These are phyloP conservation scores for Clarias gariepinus DNA, from an alignment of 2,113 vertebrate species.

Conservation along the genomic window DNA sequence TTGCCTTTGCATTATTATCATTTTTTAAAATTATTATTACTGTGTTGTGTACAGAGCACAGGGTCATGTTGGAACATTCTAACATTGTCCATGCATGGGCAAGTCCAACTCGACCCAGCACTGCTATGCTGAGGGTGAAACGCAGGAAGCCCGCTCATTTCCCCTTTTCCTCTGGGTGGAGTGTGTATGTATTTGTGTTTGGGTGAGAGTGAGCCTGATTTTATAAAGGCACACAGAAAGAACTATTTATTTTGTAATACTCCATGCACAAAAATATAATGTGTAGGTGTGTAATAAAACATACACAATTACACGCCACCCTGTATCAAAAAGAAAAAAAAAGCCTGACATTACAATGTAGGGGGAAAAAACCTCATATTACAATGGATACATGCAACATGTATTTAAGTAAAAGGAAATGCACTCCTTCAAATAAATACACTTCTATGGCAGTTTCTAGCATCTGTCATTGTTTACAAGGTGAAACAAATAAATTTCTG, in stretches of 20 bases:
- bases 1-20: neutral
- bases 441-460: neutral
- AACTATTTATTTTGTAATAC: neutral
- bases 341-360: neutral
- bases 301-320: neutral
- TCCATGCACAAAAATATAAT: neutral
- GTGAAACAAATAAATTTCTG: neutral
- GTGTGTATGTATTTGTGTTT: conserved; percentile 27
- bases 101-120: conserved; percentile 17
- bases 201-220: neutral
- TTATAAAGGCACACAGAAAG: conserved; percentile 19
- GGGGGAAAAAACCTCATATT: neutral
- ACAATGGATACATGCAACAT: neutral
- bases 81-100: conserved; percentile 19
- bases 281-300: conserved; percentile 7
- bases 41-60: neutral
- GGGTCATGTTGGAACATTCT: neutral
- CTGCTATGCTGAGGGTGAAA: conserved; percentile 40
- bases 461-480: neutral
- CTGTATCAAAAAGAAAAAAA: neutral
- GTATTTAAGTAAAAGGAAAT: neutral
- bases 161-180: conserved; percentile 52
- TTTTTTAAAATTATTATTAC: neutral
- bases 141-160: conserved; percentile 51
- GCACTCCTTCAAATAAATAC: neutral